phyloP scores from a whole-genome alignment of 2,113 vertebrate species.

The Noturus placidus region DNA sequence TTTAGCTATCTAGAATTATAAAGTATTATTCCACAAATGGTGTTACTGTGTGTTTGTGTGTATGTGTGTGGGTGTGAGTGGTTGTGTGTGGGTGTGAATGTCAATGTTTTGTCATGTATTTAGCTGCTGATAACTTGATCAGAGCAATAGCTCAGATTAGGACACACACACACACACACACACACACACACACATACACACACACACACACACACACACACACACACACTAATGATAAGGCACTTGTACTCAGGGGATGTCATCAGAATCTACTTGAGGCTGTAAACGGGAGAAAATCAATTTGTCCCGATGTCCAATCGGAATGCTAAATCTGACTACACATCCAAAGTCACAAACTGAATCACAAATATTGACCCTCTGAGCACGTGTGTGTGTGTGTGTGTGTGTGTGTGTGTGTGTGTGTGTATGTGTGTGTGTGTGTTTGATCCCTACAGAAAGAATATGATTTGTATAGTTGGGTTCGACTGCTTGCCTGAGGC shows the following conservation, averaged over 20 bases:
- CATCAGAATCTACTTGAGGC: slow-evolving; percentile 40
- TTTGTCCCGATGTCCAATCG: slow-evolving; percentile 26
- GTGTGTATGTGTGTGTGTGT: neutral
- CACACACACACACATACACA: too few relatives aligned
- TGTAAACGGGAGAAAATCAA: slow-evolving; percentile 50
- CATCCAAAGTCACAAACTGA: slow-evolving; percentile 14
- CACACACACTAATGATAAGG: slow-evolving; percentile 3
- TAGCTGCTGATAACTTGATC: slow-evolving; percentile 21
- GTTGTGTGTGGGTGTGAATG: neutral
- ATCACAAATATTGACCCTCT: slow-evolving; percentile 13
- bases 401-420: slow-evolving; percentile 4
- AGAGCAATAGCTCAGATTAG: neutral
- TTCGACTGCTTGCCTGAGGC: slow-evolving; percentile 26
- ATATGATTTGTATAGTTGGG: slow-evolving; percentile 12
- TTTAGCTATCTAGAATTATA: neutral
- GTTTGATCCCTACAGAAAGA: neutral
- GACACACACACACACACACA: neutral
- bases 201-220: neutral
- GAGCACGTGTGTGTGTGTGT: neutral
- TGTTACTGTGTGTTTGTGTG: too few relatives aligned
- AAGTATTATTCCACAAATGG: neutral
- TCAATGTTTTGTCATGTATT: neutral
- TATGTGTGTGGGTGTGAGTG: neutral
- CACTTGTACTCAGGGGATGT: slow-evolving; percentile 28
- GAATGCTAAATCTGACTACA: slow-evolving; percentile 46